phyloP scores from a whole-genome alignment of 1,140 invertebrate genomes.

The Zophobas morio region DNA sequence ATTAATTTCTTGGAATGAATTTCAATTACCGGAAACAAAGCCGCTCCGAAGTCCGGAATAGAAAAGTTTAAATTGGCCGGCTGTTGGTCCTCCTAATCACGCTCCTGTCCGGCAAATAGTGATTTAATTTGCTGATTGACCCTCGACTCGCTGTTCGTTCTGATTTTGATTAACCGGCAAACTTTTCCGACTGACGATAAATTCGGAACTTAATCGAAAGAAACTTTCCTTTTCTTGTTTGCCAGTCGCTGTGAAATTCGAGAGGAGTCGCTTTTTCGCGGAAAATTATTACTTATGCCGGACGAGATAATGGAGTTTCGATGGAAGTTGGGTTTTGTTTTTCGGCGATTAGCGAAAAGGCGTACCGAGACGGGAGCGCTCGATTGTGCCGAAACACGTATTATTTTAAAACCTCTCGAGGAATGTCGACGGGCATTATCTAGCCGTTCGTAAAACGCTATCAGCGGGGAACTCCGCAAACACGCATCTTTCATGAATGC shows the following conservation, averaged over 20 bases:
- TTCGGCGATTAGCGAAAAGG: not conserved
- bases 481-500: too few relatives aligned
- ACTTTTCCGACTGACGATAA: constrained; percentile 31
- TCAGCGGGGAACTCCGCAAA: too few relatives aligned
- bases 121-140: constrained; percentile 45
- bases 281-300: constrained; percentile 11
- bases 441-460: too few relatives aligned
- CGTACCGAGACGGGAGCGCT: too few relatives aligned
- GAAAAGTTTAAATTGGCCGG: not conserved
- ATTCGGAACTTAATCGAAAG: constrained; percentile 36
- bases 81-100: constrained; percentile 22
- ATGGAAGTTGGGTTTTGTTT: not conserved
- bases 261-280: not conserved
- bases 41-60: not conserved
- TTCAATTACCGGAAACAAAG: constrained; percentile 1
- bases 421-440: too few relatives aligned
- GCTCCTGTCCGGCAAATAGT: constrained; percentile 26
- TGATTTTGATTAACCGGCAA: constrained; percentile 44
- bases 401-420: too few relatives aligned
- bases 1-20: constrained; percentile 21
- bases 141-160: constrained; percentile 26
- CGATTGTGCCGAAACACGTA: too few relatives aligned
- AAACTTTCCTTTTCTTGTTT: constrained; percentile 39
- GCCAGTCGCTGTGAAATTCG: constrained; percentile 21
- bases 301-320: not conserved